phyloP scores from a whole-genome alignment of 2,888 invertebrate species.

The Hirtodrosophila trivittata region DNA sequence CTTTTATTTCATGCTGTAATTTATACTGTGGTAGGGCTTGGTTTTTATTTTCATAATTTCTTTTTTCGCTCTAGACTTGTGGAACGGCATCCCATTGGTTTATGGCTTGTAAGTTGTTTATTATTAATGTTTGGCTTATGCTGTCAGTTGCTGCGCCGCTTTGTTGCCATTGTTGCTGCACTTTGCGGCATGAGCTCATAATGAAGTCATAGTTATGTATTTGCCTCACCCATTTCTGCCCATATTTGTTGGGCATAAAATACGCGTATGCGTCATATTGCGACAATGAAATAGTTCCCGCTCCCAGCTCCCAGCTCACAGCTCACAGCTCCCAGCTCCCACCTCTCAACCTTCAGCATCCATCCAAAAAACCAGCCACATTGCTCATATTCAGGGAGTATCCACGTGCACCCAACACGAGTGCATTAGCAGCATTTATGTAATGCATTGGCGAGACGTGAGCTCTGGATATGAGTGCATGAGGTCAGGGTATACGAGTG shows the following conservation, averaged over 20 bases:
- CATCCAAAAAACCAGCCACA: constrained; percentile 2
- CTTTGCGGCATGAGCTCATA: constrained; percentile 69
- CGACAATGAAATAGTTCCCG: constrained; percentile 44
- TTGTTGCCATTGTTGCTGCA: constrained; percentile 40
- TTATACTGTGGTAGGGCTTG: constrained; percentile 51
- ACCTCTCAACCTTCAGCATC: constrained; percentile 4
- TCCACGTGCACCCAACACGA: background rate
- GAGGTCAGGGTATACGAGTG: background rate
- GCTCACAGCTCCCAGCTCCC: background rate
- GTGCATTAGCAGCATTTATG: constrained; percentile 54
- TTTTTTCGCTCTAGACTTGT: constrained; percentile 8
- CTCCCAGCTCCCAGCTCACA: background rate
- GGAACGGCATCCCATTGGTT: constrained; percentile 70
- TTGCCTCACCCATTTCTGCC: constrained; percentile 43
- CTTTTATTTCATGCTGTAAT: constrained; percentile 49
- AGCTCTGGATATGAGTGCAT: constrained; percentile 30
- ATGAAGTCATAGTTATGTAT: constrained; percentile 64
- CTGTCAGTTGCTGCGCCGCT: constrained; percentile 47
- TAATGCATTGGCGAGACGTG: constrained; percentile 36
- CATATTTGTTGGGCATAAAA: constrained; percentile 59
- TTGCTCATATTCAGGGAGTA: background rate
- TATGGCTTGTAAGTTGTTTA: constrained; percentile 79
- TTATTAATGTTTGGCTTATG: constrained; percentile 76
- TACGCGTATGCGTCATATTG: constrained; percentile 67
- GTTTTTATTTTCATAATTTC: constrained; percentile 4